A percentile compares a stretch with the other conserved stretches of the same genome.
Evolutionary conservation across 1,140 invertebrate genomes (phyloP).

Genomic region (Theocolax elegans): DNA sequence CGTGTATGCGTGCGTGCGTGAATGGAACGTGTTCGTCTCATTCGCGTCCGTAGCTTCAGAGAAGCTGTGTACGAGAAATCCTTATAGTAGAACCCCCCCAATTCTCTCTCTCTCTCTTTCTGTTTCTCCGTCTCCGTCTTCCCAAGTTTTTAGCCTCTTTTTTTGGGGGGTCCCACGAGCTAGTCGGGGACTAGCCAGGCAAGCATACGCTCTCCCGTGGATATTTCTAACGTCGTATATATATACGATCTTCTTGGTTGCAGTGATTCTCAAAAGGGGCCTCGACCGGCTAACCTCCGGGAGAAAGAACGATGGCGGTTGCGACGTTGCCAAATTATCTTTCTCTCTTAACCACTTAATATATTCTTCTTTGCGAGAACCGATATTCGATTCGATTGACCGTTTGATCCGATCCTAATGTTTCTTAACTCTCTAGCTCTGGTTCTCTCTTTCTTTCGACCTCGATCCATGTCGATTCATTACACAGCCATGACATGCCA

Average conservation of each 20-base stretch:
- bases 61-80: neutral
- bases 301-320: constrained; percentile 50
- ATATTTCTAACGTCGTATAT: constrained; percentile 61
- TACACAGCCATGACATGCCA: neutral
- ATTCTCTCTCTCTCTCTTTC: constrained; percentile 38
- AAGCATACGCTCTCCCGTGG: constrained; percentile 49
- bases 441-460: neutral
- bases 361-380: constrained; percentile 6
- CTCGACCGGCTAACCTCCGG: no score
- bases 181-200: constrained; percentile 45
- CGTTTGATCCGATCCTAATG: constrained; percentile 30
- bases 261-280: no score
- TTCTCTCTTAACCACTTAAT: constrained; percentile 50
- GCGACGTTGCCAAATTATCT: constrained; percentile 65
- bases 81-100: neutral
- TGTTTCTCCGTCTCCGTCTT: neutral
- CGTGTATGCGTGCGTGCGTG: constrained; percentile 21
- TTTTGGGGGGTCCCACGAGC: constrained; percentile 40
- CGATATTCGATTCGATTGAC: constrained; percentile 15
- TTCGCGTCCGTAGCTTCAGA: constrained; percentile 54
- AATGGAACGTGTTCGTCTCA: constrained; percentile 35
- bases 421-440: neutral
- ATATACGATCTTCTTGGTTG: no score
- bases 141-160: constrained; percentile 46
- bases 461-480: constrained; percentile 20